phyloP scores from a whole-genome alignment of 2,888 invertebrate species.

The Parthenolecanium corni region DNA sequence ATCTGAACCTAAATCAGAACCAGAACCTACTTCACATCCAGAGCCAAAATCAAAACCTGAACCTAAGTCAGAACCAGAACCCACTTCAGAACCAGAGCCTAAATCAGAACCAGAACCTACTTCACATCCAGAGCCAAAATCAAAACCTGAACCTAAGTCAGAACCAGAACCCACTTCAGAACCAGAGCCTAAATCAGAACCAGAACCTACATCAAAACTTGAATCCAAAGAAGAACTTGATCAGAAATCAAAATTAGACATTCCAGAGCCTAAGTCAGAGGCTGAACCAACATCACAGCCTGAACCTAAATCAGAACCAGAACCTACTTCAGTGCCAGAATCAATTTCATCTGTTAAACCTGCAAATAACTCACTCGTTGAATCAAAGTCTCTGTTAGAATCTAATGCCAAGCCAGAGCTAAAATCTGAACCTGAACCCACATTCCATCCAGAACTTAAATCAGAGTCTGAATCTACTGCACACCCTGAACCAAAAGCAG shows the following conservation, averaged over 20 bases:
- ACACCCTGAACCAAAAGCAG: conserved; percentile 34
- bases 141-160: conserved; percentile 34
- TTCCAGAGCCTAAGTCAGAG: background rate
- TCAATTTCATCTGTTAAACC: conserved; percentile 30
- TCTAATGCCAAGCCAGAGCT: conserved; percentile 31
- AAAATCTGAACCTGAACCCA: conserved; percentile 35
- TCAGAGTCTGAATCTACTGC: conserved; percentile 22
- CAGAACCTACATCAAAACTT: conserved; percentile 32
- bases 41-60: conserved; percentile 30
- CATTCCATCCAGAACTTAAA: conserved; percentile 30
- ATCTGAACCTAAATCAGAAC: conserved; percentile 31
- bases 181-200: conserved; percentile 33
- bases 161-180: conserved; percentile 32
- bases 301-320: conserved; percentile 36
- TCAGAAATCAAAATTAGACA: conserved; percentile 30
- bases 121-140: conserved; percentile 34
- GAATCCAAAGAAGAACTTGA: conserved; percentile 32
- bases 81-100: conserved; percentile 35
- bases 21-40: conserved; percentile 6
- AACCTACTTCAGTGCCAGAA: conserved; percentile 30
- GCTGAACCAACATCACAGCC: conserved; percentile 31
- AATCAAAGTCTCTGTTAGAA: conserved; percentile 33
- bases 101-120: conserved; percentile 33
- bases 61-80: conserved; percentile 34
- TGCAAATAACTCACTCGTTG: no score